Base-by-base conservation (phyloP, 2,888 invertebrate species). In the Drosophila falleni region DNA sequence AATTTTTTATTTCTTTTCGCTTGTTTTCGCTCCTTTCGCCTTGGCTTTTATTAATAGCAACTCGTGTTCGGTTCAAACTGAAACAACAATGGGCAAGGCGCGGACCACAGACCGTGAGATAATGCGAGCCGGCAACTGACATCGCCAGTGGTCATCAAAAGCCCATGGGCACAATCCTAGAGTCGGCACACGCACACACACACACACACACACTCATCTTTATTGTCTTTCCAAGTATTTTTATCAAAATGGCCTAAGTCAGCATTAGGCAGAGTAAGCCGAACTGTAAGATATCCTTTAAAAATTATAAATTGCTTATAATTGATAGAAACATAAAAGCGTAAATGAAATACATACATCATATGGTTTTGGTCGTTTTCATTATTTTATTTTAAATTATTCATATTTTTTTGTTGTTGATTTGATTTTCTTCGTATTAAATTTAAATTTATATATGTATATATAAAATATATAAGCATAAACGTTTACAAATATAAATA, bases 401-500 rank as follows among this genome's bases (percentile, higher is more conserved):
- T 71, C 69, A 63, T 50, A 31, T 56, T 59, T 62, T 74, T 69
- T 60, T 35, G 46, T 62, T 80, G 58, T 71, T 78, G 56, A 35
- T 51, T 67, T 82, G 35, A 19, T 55, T 55, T 47, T 66, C 59
- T 64, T 62, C 59, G 33, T 56, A 72, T 73, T 80, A 73, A 71
- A 60, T 78, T 69, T 81, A 72, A 61, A 71, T 70, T 68, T 69
- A 72, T 83, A 80, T 78, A 69, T 76, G 58, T 72, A 69, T 82
- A 78, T 84, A 83, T 83, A 81, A 79, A 81, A 81, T 81, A 77
- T 85, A 84, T 83, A 85, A 80, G 81, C 81, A 84, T 83, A 84
- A 86, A 81, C 69, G 64, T 86, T 80, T 86, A 83, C 86, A 84
- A 84, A 84, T 84, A 84, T 86, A 84, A 84, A 86, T 86, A 84